These are phyloP conservation scores for Oncopodura yosiiana DNA, from an alignment of 1,140 invertebrate species.

Conservation along the genomic window DNA sequence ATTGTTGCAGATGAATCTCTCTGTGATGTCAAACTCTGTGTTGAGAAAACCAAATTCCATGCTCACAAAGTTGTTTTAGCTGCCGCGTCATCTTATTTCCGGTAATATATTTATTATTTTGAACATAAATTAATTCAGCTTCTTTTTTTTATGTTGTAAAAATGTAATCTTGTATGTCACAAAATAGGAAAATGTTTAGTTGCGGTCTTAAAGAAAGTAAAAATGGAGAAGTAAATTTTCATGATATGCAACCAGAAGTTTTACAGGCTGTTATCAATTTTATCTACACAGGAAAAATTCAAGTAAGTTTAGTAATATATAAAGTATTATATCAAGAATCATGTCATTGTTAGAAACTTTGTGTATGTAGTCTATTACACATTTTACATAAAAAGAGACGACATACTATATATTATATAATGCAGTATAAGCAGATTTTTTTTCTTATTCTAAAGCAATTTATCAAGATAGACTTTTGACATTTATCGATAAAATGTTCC, in stretches of 20 bases:
- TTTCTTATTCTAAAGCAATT: too few relatives aligned
- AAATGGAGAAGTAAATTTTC: constrained; percentile 44
- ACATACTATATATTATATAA: too few relatives aligned
- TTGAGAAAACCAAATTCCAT: constrained; percentile 40
- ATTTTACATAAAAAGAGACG: too few relatives aligned
- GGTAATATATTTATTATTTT: constrained; percentile 24
- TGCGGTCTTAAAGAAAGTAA: constrained; percentile 44
- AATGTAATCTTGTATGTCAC: neutral
- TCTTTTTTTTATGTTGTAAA: neutral
- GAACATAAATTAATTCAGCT: neutral
- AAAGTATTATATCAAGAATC: too few relatives aligned
- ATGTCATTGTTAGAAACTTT: too few relatives aligned
- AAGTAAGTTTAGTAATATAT: constrained; percentile 33
- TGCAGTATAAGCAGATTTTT: too few relatives aligned
- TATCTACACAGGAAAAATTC: constrained; percentile 45
- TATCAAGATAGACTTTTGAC: too few relatives aligned
- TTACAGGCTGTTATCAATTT: constrained; percentile 47
- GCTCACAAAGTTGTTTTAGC: constrained; percentile 53
- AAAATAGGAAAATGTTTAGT: constrained; percentile 38
- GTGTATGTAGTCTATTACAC: too few relatives aligned
- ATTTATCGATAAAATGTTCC: too few relatives aligned
- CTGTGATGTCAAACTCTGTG: constrained; percentile 35
- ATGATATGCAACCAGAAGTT: constrained; percentile 47
- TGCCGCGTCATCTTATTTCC: constrained; percentile 52
- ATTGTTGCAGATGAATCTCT: constrained; percentile 33